Evolutionary conservation across 2,113 vertebrate species (phyloP).

Genomic region (Phalacrocorax carbo): DNA sequence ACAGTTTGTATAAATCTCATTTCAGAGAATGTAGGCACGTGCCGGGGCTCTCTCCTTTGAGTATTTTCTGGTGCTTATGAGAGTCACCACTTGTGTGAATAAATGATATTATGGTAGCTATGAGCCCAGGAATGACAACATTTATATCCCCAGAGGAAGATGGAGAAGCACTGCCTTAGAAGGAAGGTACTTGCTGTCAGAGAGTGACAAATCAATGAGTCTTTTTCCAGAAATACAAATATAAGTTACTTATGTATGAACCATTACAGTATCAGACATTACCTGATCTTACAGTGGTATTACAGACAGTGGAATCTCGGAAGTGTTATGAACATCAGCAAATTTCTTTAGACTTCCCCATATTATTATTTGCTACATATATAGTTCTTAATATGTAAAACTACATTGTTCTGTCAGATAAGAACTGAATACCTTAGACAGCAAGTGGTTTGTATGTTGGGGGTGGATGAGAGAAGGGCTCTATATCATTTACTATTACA

Average conservation of each 20-base stretch:
- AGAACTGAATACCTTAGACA: rapidly evolving
- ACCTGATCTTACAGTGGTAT: not conserved
- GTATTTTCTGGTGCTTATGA: not conserved
- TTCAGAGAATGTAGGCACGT: not conserved
- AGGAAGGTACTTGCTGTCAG: not conserved
- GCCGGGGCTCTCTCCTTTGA: not conserved
- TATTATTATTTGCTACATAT: not conserved
- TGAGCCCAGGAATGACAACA: not conserved
- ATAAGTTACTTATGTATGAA: not conserved
- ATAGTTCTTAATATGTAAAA: not conserved
- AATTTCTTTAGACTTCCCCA: not conserved
- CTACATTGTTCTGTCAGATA: not conserved
- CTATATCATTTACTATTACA: not conserved
- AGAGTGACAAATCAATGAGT: not conserved
- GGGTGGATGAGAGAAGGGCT: not conserved
- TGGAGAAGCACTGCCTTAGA: not conserved
- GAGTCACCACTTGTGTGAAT: not conserved
- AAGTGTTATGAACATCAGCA: not conserved
- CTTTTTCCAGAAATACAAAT: not conserved
- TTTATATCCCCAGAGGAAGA: not conserved
- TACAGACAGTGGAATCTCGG: not conserved
- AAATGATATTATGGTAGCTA: not conserved
- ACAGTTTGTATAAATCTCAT: not conserved
- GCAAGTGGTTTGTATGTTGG: not conserved
- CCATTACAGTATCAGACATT: not conserved